Base-by-base conservation (phyloP, 2,113 vertebrate genomes). In the Nycticorax nycticorax region DNA sequence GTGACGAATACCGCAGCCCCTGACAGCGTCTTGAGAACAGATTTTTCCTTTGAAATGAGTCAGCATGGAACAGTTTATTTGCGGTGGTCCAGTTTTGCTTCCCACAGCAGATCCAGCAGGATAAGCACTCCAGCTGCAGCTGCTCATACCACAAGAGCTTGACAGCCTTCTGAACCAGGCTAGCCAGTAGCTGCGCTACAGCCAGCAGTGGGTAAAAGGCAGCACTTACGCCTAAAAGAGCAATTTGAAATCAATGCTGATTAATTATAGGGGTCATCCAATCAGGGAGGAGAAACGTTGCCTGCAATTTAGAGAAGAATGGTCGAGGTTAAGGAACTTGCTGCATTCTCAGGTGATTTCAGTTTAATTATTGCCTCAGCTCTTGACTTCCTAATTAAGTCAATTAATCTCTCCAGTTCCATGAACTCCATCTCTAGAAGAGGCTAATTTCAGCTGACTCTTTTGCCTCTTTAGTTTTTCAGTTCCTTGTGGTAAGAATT, bases 341-440 rank as follows among this genome's bases (percentile, higher is more conserved):
- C 82, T 85, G 75, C 2, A 11, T 95, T 95, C 85, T 96, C 88
- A 92, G 90, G 89, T 96, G 92, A 85, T 89, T 73, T 87, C 77
- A 73, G 92, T 94, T 95, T 91, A 96, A 95, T 96, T 97, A 96
- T 92, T 97, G 91, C 86, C 83, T 97, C 84, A 89, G 92, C 73
- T 89, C 80, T 91, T 92, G 74, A 95, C 92, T 97, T 96, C 89
- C 84, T 97, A 97, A 96, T 96, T 96, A 97, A 95, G 95, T 97
- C 94, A 93, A 87, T 96, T 97, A 96, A 93, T 94, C 96, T 97
- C 84, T 97, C 26, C 71, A 69, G 73, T 88, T 93, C 81, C 64
- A 52, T 96, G 84, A 88, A 85, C 89, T 79, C 47, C 74, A 55
- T 83, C 71, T 94, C 53, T 56, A 89, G 74, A 95, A 95, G 84